Conservation (phyloP, 2,888 invertebrate species). For the Hipparchia semele region DNA sequence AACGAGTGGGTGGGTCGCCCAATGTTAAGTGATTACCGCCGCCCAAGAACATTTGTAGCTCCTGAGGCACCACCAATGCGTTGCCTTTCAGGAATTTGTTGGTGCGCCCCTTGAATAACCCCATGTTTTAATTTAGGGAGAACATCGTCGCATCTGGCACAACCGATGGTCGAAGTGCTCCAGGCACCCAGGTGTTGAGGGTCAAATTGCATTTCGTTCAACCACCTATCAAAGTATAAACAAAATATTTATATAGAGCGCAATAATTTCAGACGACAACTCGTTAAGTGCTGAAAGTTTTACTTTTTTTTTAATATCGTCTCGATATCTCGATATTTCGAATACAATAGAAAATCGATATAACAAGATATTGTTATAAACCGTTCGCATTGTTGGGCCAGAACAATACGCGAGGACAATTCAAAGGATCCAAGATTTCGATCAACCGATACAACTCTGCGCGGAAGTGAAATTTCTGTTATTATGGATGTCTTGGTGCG, state of each 20-base stretch:
- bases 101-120: no score
- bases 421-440: conserved; percentile 39
- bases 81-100: no score
- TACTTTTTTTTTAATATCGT: conserved; percentile 29
- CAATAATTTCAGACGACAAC: conserved; percentile 1
- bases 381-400: conserved; percentile 40
- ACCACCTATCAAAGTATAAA: background rate
- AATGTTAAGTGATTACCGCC: no score
- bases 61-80: no score
- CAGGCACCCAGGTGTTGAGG: no score
- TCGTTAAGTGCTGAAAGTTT: conserved; percentile 7
- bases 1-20: no score
- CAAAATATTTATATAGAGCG: conserved; percentile 3
- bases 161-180: no score
- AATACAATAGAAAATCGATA: conserved; percentile 42
- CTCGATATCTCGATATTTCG: conserved; percentile 26
- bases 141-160: no score
- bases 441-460: conserved; percentile 39
- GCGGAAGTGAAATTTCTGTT: conserved; percentile 39
- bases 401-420: conserved; percentile 42
- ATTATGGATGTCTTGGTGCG: conserved; percentile 31
- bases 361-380: conserved; percentile 42
- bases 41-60: no score
- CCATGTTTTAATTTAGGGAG: no score
- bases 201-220: background rate